Evolutionary conservation across 2,797 vertebrate species (phyloP).

Genomic region (Xyrichtys novacula): DNA sequence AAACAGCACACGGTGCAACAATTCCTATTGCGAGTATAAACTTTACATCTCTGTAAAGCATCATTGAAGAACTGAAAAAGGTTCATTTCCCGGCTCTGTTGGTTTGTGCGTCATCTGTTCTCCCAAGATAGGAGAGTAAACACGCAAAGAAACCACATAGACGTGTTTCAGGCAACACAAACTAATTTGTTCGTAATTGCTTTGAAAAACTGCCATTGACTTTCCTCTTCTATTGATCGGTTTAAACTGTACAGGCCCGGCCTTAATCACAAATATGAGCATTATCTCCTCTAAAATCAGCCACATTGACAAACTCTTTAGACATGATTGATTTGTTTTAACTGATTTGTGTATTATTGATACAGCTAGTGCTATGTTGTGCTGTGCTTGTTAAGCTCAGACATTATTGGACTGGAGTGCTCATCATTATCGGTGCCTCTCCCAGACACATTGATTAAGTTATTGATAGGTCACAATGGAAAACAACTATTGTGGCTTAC

Average conservation of each 20-base stretch:
- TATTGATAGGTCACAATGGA: constrained; percentile 60
- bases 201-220: constrained; percentile 17
- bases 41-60: too few species aligned
- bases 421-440: constrained; percentile 48
- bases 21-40: too few species aligned
- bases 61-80: too few species aligned
- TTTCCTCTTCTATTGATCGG: background rate
- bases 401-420: constrained; percentile 55
- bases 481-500: constrained; percentile 26
- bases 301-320: constrained; percentile 60
- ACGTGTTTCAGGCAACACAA: background rate
- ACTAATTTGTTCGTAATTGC: constrained; percentile 5
- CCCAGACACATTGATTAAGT: constrained; percentile 60
- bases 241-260: constrained; percentile 21
- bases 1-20: constrained; percentile 6
- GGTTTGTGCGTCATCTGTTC: too few species aligned
- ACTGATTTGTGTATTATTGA: constrained; percentile 41
- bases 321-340: constrained; percentile 51
- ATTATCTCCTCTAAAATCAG: constrained; percentile 27
- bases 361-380: constrained; percentile 1
- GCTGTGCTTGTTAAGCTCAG: constrained; percentile 42
- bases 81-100: too few species aligned
- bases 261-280: constrained; percentile 23
- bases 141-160: background rate
- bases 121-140: background rate